phyloP scores from a whole-genome alignment of 2,888 invertebrate species.

The Orthosia gothica region DNA sequence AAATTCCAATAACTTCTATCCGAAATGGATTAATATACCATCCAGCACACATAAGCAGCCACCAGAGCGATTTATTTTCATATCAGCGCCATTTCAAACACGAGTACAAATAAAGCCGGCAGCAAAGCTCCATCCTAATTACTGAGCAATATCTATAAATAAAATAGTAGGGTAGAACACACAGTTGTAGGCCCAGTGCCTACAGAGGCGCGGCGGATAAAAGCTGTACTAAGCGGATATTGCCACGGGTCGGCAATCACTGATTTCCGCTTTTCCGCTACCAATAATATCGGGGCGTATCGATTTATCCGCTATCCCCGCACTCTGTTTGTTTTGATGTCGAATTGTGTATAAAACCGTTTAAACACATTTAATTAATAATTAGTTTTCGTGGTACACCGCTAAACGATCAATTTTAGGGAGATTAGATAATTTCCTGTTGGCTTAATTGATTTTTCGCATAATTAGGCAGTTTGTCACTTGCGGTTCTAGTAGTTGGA shows the following conservation, averaged over 20 bases:
- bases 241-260: slow-evolving; percentile 82
- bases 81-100: slow-evolving; percentile 45
- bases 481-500: background rate
- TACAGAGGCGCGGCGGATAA: slow-evolving; percentile 71
- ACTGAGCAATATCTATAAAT: slow-evolving; percentile 64
- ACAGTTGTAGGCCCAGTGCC: slow-evolving; percentile 62
- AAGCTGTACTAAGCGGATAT: slow-evolving; percentile 83
- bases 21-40: slow-evolving; percentile 21
- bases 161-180: slow-evolving; percentile 59
- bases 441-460: slow-evolving; percentile 50
- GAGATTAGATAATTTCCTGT: slow-evolving; percentile 59
- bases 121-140: slow-evolving; percentile 61
- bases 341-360: slow-evolving; percentile 56
- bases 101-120: slow-evolving; percentile 47
- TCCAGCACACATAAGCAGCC: background rate
- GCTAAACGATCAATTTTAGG: slow-evolving; percentile 49
- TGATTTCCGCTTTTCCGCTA: slow-evolving; percentile 84
- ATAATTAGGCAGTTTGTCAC: slow-evolving; percentile 40
- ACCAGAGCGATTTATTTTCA: slow-evolving; percentile 34
- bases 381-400: slow-evolving; percentile 53
- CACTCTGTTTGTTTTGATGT: slow-evolving; percentile 71
- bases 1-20: background rate
- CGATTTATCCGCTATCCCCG: slow-evolving; percentile 66
- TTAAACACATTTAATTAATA: slow-evolving; percentile 59
- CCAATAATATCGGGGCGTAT: slow-evolving; percentile 79